A percentile compares a stretch with the other conserved stretches of the same genome.
These are phyloP conservation scores for Catamblyrhynchus diadema DNA, from an alignment of 2,797 vertebrate genomes.

Conservation along the genomic window DNA sequence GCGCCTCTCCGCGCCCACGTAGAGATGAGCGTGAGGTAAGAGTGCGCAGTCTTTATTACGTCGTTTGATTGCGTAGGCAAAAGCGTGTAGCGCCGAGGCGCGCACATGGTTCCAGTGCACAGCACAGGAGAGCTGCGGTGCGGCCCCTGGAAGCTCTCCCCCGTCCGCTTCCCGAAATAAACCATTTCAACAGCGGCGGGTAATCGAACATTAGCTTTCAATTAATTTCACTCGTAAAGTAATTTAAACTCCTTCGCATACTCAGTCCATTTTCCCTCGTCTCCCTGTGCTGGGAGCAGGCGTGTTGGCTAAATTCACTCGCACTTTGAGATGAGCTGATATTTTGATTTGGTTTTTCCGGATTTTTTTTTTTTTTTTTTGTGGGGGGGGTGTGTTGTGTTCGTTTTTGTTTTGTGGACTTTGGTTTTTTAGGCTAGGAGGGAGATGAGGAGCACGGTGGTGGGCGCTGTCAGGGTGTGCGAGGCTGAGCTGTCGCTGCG, in stretches of 20 bases:
- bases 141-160: neutral
- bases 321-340: neutral
- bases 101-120: neutral
- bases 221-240: neutral
- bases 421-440: too few species aligned
- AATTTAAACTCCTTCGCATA: neutral
- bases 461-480: neutral
- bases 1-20: neutral
- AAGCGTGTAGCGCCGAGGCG: neutral
- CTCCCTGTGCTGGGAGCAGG: neutral
- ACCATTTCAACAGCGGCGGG: neutral
- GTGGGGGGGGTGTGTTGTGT: fast-evolving
- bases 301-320: fast-evolving
- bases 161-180: neutral
- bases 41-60: fast-evolving
- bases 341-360: fast-evolving
- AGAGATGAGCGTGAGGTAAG: neutral
- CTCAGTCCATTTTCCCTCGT: fast-evolving
- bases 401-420: neutral
- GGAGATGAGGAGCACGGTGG: neutral
- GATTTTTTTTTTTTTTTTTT: too few species aligned
- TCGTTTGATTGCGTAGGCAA: neutral
- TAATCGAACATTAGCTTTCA: neutral
- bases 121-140: fast-evolving
- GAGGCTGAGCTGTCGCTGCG: neutral